Evolutionary conservation across 2,888 invertebrate species (phyloP), one percentile per base, ranked within the genome.

Genomic region (Pasiphila rectangulata): DNA sequence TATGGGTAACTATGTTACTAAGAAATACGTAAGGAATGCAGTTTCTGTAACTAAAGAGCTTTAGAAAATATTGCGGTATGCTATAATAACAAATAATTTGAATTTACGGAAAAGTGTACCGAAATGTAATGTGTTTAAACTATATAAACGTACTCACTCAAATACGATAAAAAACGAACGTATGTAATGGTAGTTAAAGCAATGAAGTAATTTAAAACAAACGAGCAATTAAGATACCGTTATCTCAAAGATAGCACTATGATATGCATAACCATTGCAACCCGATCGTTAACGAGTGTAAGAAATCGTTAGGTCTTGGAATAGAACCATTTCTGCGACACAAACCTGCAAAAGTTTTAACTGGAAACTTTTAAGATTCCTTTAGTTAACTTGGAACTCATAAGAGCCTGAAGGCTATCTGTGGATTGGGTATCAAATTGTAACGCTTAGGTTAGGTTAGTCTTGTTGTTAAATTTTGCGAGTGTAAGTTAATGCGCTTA

Each of bases 401-500:
- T 38, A 47, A 4, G 23, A 20, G 34, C 29, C 12, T n/a, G 13
- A 27, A 3, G 7, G 5, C 5, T 34, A 10, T 50, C 7, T 44
- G 16, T 32, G 9, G 13, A 17, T 36, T 7, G 6, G 35, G 44
- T 49, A 36, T 44, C 49, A 44, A 44, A 32, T 41, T 38, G 12
- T 36, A 45, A 27, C 17, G 21, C 45, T 30, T 21, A 25, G n/a
- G n/a, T n/a, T 21, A 32, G 27, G 29, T 37, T 41, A 45, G n/a
- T n/a, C n/a, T n/a, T n/a, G n/a, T n/a, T 45, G 45, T 41, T 51
- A 46, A 57, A 43, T 57, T 62, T 60, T 51, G 51, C 55, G 37
- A 47, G 25, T 48, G 16, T 13, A 13, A 45, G 52, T 53, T 61
- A 58, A 61, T 54, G 60, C n/a, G n/a, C 54, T 38, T 51, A 36